A percentile compares a stretch with the other conserved stretches of the same genome.
Conservation (phyloP, 2,113 vertebrate genomes). For the Chelonoidis abingdonii region DNA sequence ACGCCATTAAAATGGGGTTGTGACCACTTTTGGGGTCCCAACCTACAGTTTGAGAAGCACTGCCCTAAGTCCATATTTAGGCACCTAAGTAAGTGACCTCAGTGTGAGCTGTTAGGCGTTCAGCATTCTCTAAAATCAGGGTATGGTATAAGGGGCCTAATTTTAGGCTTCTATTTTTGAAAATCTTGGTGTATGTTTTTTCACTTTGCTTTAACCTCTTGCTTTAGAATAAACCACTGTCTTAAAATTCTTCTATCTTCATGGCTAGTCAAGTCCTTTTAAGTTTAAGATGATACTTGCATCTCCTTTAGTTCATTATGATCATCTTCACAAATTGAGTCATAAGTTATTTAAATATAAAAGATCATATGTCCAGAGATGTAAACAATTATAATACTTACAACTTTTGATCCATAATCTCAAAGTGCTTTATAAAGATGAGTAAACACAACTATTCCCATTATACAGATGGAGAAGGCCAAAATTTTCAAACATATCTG, state of each 20-base stretch:
- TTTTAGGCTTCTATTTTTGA: neutral
- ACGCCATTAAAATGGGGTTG: no score
- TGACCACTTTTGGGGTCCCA: no score
- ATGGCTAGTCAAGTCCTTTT: neutral
- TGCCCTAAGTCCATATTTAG: neutral
- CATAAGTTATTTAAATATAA: neutral
- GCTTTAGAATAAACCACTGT: neutral
- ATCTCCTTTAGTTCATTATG: neutral
- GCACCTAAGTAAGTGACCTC: neutral
- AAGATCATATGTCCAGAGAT: neutral
- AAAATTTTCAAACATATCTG: neutral
- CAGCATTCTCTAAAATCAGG: accelerated
- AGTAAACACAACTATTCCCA: neutral
- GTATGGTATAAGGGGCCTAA: neutral
- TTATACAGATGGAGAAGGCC: neutral
- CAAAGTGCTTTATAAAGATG: neutral
- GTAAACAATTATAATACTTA: neutral
- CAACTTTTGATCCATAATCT: neutral
- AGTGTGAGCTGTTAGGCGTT: neutral
- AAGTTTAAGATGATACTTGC: neutral
- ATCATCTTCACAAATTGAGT: neutral
- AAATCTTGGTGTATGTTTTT: neutral
- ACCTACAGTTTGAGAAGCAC: no score
- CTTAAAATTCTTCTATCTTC: neutral
- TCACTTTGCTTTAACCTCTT: neutral